Percentiles rank a stretch among this genome's conserved stretches.
These are phyloP conservation scores for Yasuhikotakia modesta DNA, from an alignment of 2,797 vertebrate species.

Conservation along the genomic window DNA sequence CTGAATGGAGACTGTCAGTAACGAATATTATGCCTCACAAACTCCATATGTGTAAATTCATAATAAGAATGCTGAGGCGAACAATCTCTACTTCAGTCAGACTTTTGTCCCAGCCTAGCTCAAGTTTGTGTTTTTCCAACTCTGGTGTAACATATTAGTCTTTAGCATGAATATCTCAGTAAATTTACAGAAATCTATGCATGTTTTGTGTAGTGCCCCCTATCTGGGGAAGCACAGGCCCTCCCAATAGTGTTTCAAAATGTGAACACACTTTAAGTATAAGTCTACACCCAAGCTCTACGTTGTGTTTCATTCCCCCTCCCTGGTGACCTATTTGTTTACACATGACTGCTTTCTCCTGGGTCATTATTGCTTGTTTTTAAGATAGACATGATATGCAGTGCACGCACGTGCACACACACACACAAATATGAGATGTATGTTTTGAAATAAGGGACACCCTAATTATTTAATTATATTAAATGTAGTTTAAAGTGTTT, in stretches of 20 bases:
- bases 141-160: neutral
- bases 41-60: neutral
- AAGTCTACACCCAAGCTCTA: neutral
- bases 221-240: neutral
- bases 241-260: constrained; percentile 23
- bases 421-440: neutral
- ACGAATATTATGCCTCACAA: too few relatives aligned
- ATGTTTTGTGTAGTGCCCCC: constrained; percentile 5
- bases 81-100: neutral
- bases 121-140: neutral
- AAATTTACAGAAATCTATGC: neutral
- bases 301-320: constrained; percentile 1
- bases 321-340: constrained; percentile 32
- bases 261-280: constrained; percentile 19
- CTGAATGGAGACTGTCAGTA: neutral
- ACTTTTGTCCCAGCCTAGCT: constrained; percentile 1
- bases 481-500: too few relatives aligned
- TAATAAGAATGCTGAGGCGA: neutral
- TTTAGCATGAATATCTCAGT: neutral
- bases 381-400: neutral
- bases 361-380: constrained; percentile 44
- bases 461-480: constrained; percentile 3
- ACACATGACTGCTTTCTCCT: neutral
- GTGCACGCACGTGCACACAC: neutral
- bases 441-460: neutral